Base-by-base conservation (phyloP, 1,140 invertebrate species). In the Battus philenor region DNA sequence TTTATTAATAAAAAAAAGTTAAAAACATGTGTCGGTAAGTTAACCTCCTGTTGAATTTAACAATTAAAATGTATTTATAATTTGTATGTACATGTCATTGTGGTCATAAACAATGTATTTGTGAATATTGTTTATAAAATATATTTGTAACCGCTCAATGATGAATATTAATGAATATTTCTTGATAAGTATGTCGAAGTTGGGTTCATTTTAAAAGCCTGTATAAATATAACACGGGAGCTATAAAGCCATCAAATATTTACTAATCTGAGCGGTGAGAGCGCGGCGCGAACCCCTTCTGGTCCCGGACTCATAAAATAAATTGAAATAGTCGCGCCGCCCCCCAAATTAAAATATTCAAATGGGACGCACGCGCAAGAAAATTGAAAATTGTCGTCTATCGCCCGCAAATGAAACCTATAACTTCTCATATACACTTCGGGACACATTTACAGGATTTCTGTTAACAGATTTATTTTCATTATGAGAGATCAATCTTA, bases 361-460 rank as follows among this genome's bases (percentile, higher is more conserved):
- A 84, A 84, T 84, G 80, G 80, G 78, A 82, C 78, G 80, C 80
- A 84, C 80, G 80, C 80, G 78, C 75, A 84, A 84, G 80, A 84
- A 84, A 84, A 84, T 84, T 84, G 80, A 84, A 84, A 82, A 84
- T 84, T 84, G 80, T 84, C 80, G 78, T 82, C 80, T 80, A 84
- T 84, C 67, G 80, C 75, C 80, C 80, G 68, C 80, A 84, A 84
- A 84, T 82, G 78, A 84, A 82, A 84, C 80, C 76, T 82, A 84
- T 82, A 84, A 84, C 76, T 82, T 61, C 68, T 74, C 60, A 67
- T 61, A 57, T 82, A 80, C 76, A 84, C 61, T 68, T 13, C 13
- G 3, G 38, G 68, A 33, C 68, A 61, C 12, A 33, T 32, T 61
- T 63, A 68, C 30, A 46, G 43, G 50, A 26, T 18, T 29, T 11